Evolutionary conservation across 2,797 vertebrate genomes (phyloP).

Genomic region (Synanceia verrucosa): DNA sequence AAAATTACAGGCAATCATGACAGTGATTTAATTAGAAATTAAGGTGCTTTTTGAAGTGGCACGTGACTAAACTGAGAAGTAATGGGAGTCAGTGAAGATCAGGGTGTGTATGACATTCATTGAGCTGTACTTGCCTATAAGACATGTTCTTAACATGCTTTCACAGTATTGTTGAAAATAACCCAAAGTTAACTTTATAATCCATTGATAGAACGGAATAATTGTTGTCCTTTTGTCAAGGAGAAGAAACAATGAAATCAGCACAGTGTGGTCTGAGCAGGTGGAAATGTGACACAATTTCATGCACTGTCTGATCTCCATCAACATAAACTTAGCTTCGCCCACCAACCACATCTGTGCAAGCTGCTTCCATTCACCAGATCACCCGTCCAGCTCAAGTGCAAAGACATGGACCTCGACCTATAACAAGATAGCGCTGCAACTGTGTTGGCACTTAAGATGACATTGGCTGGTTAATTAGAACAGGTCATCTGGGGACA

Average conservation of each 20-base stretch:
- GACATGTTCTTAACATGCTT: background rate
- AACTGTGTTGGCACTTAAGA: background rate
- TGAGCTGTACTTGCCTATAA: conserved; percentile 9
- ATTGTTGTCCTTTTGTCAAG: background rate
- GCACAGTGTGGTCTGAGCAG: conserved; percentile 8
- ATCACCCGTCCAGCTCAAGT: background rate
- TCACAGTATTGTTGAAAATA: background rate
- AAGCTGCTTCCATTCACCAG: background rate
- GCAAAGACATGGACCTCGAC: background rate
- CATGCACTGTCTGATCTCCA: conserved; percentile 22
- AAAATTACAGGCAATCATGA: conserved; percentile 45
- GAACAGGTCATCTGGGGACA: background rate
- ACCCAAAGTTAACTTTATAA: background rate
- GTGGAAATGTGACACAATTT: conserved; percentile 6
- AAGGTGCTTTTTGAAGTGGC: conserved; percentile 47
- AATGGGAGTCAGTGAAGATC: conserved; percentile 2
- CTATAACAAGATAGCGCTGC: too few species aligned
- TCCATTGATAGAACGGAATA: background rate
- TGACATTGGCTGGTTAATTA: background rate
- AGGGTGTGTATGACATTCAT: conserved; percentile 1
- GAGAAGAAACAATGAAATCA: background rate
- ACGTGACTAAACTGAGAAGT: conserved; percentile 26
- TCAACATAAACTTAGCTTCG: background rate
- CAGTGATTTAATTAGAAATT: conserved; percentile 61
- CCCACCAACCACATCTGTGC: background rate